phyloP scores from a whole-genome alignment of 2,888 invertebrate species.

The Xestia xanthographa region DNA sequence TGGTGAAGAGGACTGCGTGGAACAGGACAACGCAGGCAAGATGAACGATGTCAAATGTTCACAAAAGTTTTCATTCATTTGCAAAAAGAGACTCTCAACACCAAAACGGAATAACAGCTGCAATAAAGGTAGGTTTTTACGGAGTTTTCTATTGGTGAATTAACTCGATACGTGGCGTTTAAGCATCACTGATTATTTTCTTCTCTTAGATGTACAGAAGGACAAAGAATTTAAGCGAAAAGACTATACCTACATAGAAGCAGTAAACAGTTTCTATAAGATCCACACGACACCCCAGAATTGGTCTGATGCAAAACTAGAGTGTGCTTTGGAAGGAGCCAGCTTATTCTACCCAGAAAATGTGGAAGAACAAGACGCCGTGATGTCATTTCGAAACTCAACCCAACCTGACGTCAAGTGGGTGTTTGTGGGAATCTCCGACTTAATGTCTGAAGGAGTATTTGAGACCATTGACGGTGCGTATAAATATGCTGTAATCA shows the following conservation, averaged over 20 bases:
- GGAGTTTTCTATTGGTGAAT: too few relatives aligned
- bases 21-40: slow-evolving; percentile 46
- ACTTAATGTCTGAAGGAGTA: slow-evolving; percentile 1
- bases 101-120: slow-evolving; percentile 79
- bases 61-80: slow-evolving; percentile 76
- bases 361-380: background rate
- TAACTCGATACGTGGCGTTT: background rate
- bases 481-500: too few relatives aligned
- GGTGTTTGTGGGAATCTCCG: slow-evolving; percentile 4
- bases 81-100: slow-evolving; percentile 76
- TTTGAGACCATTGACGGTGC: slow-evolving; percentile 17
- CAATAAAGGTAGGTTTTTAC: slow-evolving; percentile 69
- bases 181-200: background rate
- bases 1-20: background rate
- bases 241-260: background rate
- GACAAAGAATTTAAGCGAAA: too few relatives aligned
- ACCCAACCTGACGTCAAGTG: background rate
- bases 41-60: slow-evolving; percentile 76
- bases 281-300: slow-evolving; percentile 4
- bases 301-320: slow-evolving; percentile 1
- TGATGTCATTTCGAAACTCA: background rate
- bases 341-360: slow-evolving; percentile 8
- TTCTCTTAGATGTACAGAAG: background rate
- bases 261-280: slow-evolving; percentile 1
- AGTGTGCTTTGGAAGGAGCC: slow-evolving; percentile 11